Evolutionary conservation across 2,113 vertebrate species (phyloP).

Genomic region (Myodes glareolus): DNA sequence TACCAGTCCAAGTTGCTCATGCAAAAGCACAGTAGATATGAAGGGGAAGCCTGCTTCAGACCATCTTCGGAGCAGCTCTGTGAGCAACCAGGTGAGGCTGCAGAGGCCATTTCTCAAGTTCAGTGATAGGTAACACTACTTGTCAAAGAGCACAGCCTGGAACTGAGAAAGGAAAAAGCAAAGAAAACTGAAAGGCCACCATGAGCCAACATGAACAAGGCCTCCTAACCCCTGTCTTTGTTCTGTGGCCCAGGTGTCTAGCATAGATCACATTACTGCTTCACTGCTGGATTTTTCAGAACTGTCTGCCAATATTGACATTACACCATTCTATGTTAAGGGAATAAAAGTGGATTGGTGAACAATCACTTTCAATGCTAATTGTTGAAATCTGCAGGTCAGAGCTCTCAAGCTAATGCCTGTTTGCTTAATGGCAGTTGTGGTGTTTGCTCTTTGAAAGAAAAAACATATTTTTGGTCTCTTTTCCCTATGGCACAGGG

Average conservation of each 20-base stretch:
- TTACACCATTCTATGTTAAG: conserved; percentile 38
- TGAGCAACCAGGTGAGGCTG: not conserved
- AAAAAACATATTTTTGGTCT: conserved; percentile 26
- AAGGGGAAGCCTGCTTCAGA: not conserved
- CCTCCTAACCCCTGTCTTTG: not conserved
- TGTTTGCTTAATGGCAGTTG: conserved; percentile 63
- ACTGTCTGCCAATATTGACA: conserved; percentile 70
- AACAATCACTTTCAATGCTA: conserved; percentile 70
- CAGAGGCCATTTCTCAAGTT: conserved; percentile 32
- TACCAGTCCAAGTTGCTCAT: not conserved
- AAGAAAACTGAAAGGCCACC: not conserved
- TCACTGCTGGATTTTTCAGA: conserved; percentile 60
- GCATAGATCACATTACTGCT: conserved; percentile 12
- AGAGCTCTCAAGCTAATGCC: conserved; percentile 30
- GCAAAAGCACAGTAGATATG: not conserved
- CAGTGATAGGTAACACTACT: not conserved
- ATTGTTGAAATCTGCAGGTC: conserved; percentile 72
- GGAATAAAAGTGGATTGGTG: conserved; percentile 57
- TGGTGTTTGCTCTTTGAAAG: conserved; percentile 37
- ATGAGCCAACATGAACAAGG: conserved; percentile 34
- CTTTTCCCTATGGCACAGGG: not conserved
- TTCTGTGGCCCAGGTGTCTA: not conserved
- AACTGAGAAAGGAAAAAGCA: not conserved
- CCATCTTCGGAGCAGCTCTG: not conserved
- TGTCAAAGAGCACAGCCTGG: conserved; percentile 20